Conservation (phyloP, 2,888 invertebrate genomes). For the Onthophagus sagittarius region DNA sequence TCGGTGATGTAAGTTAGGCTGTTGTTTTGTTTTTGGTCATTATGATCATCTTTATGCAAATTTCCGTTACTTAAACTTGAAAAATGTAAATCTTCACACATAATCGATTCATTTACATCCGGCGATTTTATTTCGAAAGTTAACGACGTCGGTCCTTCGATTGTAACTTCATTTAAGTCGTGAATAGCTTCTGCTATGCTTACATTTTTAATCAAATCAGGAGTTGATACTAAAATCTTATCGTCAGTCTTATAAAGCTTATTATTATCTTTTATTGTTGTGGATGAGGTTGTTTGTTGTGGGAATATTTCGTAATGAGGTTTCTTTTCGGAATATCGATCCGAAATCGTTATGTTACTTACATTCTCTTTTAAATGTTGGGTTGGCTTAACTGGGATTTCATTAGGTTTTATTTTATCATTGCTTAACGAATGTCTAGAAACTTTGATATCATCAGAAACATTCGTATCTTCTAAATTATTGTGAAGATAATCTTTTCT, state of each 20-base stretch:
- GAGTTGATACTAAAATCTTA: conserved; percentile 49
- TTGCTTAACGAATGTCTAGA: conserved; percentile 60
- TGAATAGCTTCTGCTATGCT: conserved; percentile 42
- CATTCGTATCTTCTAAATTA: conserved; percentile 54
- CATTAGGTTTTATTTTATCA: conserved; percentile 60
- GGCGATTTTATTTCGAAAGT: conserved; percentile 33
- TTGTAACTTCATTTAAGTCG: conserved; percentile 38
- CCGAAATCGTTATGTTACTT: conserved; percentile 27
- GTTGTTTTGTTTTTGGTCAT: conserved; percentile 34
- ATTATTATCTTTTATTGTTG: conserved; percentile 47
- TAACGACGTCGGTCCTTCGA: conserved; percentile 37
- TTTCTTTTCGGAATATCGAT: conserved; percentile 16
- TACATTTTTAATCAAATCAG: conserved; percentile 47
- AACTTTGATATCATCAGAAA: conserved; percentile 62
- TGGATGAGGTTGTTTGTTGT: conserved; percentile 50
- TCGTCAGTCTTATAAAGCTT: conserved; percentile 47
- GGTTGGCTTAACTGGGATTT: conserved; percentile 42
- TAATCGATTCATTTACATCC: not conserved
- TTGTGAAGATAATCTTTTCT: conserved; percentile 32
- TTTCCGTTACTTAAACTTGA: conserved; percentile 19
- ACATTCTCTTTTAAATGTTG: conserved; percentile 23
- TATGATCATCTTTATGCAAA: conserved; percentile 7
- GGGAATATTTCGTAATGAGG: conserved; percentile 50
- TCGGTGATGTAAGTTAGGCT: conserved; percentile 66
- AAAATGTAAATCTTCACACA: conserved; percentile 6